phyloP scores from a whole-genome alignment of 2,113 vertebrate species.

The Pteropus alecto region DNA sequence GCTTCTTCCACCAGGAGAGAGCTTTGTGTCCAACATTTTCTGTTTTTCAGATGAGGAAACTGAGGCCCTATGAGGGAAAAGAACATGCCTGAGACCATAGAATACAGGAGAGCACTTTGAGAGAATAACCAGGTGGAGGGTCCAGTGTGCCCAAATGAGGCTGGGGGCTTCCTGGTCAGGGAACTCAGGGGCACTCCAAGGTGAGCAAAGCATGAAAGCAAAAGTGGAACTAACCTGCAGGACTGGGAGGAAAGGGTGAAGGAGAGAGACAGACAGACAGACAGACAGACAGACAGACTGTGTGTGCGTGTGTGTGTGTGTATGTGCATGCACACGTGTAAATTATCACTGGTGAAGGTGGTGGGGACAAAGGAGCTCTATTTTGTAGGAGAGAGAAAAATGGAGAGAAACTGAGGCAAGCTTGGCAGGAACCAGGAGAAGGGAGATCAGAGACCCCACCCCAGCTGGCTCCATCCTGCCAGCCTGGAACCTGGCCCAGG shows the following conservation, averaged over 20 bases:
- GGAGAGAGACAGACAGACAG: too few relatives aligned
- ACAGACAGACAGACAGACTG: neutral
- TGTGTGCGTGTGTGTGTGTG: neutral
- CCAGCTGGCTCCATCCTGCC: neutral
- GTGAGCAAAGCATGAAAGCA: neutral
- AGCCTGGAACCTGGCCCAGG: constrained; percentile 52
- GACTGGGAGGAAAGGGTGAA: too few relatives aligned
- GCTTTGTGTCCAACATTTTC: neutral
- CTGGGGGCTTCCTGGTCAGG: neutral
- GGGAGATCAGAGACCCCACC: neutral
- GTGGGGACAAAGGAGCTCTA: neutral
- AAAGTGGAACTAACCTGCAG: neutral
- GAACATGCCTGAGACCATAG: neutral
- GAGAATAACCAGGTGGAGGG: neutral
- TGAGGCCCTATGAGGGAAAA: neutral
- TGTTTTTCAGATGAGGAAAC: neutral
- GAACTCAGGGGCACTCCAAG: neutral
- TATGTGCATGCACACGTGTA: neutral
- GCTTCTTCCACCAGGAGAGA: neutral
- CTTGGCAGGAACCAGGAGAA: neutral
- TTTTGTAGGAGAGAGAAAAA: neutral
- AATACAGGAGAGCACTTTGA: neutral
- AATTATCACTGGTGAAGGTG: too few relatives aligned
- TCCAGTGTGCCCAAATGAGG: neutral
- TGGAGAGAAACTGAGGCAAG: neutral